Conservation (phyloP, 2,113 vertebrate genomes). For the Poeciliopsis retropinna region DNA sequence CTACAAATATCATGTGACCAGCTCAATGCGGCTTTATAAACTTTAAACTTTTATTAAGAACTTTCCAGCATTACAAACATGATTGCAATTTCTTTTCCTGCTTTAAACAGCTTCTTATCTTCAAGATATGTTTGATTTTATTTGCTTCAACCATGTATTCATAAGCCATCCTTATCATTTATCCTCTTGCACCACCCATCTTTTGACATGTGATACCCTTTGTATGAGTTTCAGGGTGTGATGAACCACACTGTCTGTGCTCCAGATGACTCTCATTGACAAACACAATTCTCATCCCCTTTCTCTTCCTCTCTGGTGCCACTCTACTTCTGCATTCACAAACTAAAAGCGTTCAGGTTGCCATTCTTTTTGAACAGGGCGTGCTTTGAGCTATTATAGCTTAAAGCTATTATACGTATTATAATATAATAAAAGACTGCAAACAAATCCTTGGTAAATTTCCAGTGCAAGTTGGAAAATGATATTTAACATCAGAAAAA, state of each 20-base stretch:
- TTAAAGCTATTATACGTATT: not conserved
- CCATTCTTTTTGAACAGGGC: not conserved
- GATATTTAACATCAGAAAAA: too few species aligned
- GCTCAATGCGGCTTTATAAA: too few species aligned
- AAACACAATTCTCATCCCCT: conserved; percentile 21
- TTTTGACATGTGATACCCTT: not conserved
- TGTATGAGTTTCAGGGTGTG: conserved; percentile 2
- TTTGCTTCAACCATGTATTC: not conserved
- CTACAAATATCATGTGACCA: too few species aligned
- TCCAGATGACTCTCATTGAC: conserved; percentile 56
- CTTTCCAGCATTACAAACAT: not conserved
- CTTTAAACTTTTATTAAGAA: too few species aligned
- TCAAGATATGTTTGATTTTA: not conserved
- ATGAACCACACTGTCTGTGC: conserved; percentile 49
- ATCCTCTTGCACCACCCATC: not conserved
- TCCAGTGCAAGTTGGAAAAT: not conserved
- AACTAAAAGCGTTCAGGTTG: not conserved
- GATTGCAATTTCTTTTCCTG: not conserved
- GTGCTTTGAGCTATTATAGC: conserved; percentile 2
- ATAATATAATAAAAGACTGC: too few species aligned
- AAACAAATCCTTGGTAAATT: not conserved
- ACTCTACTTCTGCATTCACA: conserved; percentile 13
- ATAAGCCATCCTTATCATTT: not conserved
- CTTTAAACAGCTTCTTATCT: not conserved
- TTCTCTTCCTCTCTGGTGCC: conserved; percentile 10